Evolutionary conservation across 2,797 vertebrate genomes (phyloP), one percentile per base, ranked within the genome.

Genomic region (Anguilla marmorata): DNA sequence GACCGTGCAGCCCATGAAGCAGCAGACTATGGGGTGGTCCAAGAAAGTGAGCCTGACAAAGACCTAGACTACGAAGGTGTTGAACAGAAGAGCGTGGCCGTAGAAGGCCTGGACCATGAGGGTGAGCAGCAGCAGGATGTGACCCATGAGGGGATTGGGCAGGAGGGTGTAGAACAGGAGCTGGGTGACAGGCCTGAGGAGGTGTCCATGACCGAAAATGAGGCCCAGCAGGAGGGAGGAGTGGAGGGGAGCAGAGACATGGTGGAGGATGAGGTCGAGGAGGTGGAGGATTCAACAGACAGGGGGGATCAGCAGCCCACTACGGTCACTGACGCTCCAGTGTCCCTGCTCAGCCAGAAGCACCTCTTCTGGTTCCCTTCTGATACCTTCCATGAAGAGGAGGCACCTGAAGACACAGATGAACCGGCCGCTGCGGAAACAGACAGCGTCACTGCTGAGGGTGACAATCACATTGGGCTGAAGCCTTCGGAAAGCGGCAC

Each of bases 351-450:
- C 56, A 97, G 96, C 88, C 97, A 96, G 91, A 99, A 98, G 91
- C 96, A 98, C 88, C 93, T 97, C 84, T 97, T 98, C 93, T 98
- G 97, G 98, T 97, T 98, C 90, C 96, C 97, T 0, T 96, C 95
- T 0, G 96, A 98, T 92, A 92, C 95, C 69, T 96, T 98, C 89
- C 95, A 95, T 84, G 95, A 96, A 52, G 92, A 94, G 16, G 93
- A 91, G 54, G 91, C 88, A 82, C 90, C 94, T 0, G 91, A 94
- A 56, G 89, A 94, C 48, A 90, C 88, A 16, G 94, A 95, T 84
- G 94, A 93, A 88, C 92, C 95, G 1, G 85, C 86, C 87, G 90
- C 89, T 0, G 91, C 92, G 50, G 90, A 91, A 7, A 94, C 93
- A 41, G 96, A 94, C 88, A 92, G 90, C 0, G 93, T 90, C 5